Evolutionary conservation across 1,140 invertebrate genomes (phyloP), one percentile per base, ranked within the genome.

Genomic region (Papilio dardanus): DNA sequence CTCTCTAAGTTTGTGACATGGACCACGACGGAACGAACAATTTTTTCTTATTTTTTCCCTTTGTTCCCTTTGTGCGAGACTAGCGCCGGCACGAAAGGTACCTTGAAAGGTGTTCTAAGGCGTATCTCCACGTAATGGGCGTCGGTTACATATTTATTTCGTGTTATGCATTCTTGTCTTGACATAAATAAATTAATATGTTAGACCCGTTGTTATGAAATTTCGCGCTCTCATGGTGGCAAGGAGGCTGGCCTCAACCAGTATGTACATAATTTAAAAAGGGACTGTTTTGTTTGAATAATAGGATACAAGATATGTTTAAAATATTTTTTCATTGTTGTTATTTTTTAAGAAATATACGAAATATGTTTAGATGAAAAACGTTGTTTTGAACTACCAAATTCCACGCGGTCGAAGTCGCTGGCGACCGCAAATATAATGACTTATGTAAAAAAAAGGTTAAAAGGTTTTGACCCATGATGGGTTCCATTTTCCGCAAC

Each of bases 131-230:
- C 75, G 84, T 85, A 87, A 89, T 88, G 84, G 87, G 82, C 84
- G 83, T 86, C 87, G 83, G 87, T 89, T 89, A 93, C 88, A 91
- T 91, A 92, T 92, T 92, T 92, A 93, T 93, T 93, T 90, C 88
- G 86, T 89, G 83, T 90, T 91, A 79, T 85, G 83, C 90, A 90
- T 91, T 92, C 88, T 85, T 88, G 85, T 89, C 86, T 83, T 91
- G 90, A 91, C 91, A 86, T 92, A 91, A 92, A 91, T 92, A 93
- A 91, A 91, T 93, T 90, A 88, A 89, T 88, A 84, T 90, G 85
- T 91, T 88, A 85, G 79, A 83, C 77, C 83, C 73, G 79, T 76
- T 77, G 74, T 81, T 77, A 74, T 71, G 76, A 86, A 85, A 91
- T 91, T 93, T 93, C 86, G 86, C 89, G 90, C 90, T 86, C 86